phyloP scores from a whole-genome alignment of 2,888 invertebrate species.

The Andrena camellia region DNA sequence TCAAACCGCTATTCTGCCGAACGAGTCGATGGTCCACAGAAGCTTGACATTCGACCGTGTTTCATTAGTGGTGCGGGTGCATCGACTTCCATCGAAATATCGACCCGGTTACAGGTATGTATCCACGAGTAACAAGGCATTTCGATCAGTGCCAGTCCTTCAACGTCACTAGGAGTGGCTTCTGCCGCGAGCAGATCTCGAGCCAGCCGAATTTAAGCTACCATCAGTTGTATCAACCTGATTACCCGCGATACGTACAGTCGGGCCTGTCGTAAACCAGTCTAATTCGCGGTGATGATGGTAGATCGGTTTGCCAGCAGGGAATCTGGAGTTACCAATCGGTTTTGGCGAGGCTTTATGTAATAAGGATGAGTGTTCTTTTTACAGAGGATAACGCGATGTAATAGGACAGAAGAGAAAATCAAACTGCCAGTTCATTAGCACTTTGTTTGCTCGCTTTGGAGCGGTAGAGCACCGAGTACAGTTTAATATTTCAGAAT shows the following conservation, averaged over 20 bases:
- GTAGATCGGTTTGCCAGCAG: background rate
- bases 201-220: conserved; percentile 46
- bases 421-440: background rate
- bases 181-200: conserved; percentile 35
- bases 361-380: background rate
- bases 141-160: conserved; percentile 75
- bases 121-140: conserved; percentile 74
- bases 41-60: conserved; percentile 67
- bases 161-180: conserved; percentile 50
- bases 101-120: conserved; percentile 59
- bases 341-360: background rate
- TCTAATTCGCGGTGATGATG: background rate
- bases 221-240: conserved; percentile 23
- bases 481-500: conserved; percentile 2
- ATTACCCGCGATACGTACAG: conserved; percentile 23
- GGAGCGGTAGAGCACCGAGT: background rate
- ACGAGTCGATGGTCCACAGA: conserved; percentile 42
- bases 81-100: conserved; percentile 65
- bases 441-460: background rate
- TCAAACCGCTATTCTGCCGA: conserved; percentile 60
- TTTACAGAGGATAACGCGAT: too few relatives aligned
- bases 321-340: background rate
- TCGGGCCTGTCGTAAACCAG: background rate
- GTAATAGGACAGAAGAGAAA: background rate
- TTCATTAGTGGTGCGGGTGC: conserved; percentile 71